Percentiles rank a stretch among this genome's conserved stretches.
These are phyloP conservation scores for Puffinus mauretanicus DNA, from an alignment of 2,113 vertebrate genomes.

Conservation along the genomic window DNA sequence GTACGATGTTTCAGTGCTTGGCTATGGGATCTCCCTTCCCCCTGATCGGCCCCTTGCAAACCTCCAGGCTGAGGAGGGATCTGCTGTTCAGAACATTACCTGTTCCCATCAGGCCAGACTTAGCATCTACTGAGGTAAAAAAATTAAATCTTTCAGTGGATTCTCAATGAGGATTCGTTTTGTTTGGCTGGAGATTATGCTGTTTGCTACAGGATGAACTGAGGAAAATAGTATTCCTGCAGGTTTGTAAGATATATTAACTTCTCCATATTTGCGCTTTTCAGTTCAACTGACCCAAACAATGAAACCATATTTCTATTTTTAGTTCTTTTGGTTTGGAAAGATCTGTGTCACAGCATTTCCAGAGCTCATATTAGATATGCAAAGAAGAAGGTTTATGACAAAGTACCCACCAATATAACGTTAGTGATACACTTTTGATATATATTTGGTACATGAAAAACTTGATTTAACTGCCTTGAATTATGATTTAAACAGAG, in stretches of 20 bases:
- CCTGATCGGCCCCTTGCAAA: neutral
- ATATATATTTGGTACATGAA: neutral
- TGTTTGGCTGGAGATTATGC: neutral
- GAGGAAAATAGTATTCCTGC: neutral
- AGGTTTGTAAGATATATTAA: neutral
- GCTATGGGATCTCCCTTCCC: neutral
- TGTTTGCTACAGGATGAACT: neutral
- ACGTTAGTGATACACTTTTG: neutral
- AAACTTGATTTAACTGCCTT: neutral
- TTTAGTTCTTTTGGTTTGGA: neutral
- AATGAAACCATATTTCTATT: neutral
- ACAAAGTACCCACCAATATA: neutral
- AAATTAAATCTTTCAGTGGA: neutral
- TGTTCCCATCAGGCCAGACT: neutral
- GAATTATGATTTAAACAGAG: neutral
- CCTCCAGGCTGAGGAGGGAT: rapidly evolving
- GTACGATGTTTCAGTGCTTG: neutral
- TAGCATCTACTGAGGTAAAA: neutral
- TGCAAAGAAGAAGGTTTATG: neutral
- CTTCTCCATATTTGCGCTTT: neutral
- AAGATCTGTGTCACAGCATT: neutral
- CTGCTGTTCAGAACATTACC: neutral
- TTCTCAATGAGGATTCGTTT: neutral
- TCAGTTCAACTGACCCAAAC: neutral
- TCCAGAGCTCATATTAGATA: neutral